A percentile compares a stretch with the other conserved stretches of the same genome.
Evolutionary conservation across 2,797 vertebrate genomes (phyloP).

Genomic region (Intellagama lesueurii): DNA sequence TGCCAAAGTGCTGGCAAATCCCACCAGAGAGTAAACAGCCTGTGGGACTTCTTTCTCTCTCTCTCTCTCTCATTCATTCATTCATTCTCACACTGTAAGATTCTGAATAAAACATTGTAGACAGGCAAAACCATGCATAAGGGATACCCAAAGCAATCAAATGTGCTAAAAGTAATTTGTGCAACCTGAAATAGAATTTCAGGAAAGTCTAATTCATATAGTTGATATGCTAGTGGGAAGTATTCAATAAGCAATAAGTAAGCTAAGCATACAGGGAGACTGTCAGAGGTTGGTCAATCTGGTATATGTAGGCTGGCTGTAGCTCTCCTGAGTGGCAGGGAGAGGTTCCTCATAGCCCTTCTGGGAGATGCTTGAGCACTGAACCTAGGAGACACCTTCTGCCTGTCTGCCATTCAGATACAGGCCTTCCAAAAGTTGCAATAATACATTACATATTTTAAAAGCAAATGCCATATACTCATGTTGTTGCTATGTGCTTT

Average conservation of each 20-base stretch:
- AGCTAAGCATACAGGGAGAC: no score
- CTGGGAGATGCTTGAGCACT: neutral
- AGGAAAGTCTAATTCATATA: neutral
- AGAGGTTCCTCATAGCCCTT: neutral
- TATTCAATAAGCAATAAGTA: neutral
- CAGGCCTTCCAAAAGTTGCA: no score
- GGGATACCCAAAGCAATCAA: neutral
- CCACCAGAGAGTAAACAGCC: rapidly evolving
- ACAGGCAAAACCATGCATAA: neutral
- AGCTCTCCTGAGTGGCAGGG: no score
- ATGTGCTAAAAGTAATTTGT: rapidly evolving
- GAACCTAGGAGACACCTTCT: no score
- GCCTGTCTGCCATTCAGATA: no score
- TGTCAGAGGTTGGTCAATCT: no score
- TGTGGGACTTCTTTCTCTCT: neutral
- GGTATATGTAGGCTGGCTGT: no score
- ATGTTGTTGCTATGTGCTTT: neutral
- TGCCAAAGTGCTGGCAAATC: neutral
- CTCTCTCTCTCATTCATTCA: no score
- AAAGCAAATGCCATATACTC: neutral
- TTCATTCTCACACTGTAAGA: no score
- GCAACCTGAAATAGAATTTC: neutral
- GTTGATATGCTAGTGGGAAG: neutral
- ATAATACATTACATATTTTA: neutral
- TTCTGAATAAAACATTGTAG: neutral